phyloP scores from a whole-genome alignment of 2,888 invertebrate genomes.

The Orthosia gothica region DNA sequence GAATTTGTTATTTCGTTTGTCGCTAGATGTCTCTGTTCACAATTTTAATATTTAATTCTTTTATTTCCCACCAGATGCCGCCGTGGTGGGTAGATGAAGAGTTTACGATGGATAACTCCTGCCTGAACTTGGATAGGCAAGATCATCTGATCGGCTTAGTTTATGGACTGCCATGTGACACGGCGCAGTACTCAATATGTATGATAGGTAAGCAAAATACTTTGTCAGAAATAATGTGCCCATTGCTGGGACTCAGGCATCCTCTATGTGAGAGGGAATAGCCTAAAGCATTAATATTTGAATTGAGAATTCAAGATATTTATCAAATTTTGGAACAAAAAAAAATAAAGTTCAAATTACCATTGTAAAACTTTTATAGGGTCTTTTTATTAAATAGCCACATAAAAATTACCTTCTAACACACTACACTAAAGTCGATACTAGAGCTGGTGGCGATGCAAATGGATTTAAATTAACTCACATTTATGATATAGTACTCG shows the following conservation, averaged over 20 bases:
- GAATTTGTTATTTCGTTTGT: not conserved
- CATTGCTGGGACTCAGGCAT: too few relatives aligned
- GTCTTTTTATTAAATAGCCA: too few relatives aligned
- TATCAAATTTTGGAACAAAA: too few relatives aligned
- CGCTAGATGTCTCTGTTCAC: conserved; percentile 28
- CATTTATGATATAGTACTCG: too few relatives aligned
- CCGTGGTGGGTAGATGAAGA: conserved; percentile 88
- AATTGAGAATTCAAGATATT: too few relatives aligned
- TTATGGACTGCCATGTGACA: conserved; percentile 90
- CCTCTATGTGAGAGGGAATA: not conserved
- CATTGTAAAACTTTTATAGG: too few relatives aligned
- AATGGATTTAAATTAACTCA: too few relatives aligned
- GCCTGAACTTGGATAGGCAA: conserved; percentile 89
- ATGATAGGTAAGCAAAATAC: conserved; percentile 80
- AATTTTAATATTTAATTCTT: conserved; percentile 7
- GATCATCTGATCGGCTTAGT: conserved; percentile 87
- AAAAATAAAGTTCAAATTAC: too few relatives aligned
- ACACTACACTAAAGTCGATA: too few relatives aligned
- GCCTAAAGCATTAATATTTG: too few relatives aligned
- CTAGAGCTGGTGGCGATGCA: too few relatives aligned
- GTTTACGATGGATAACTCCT: conserved; percentile 83
- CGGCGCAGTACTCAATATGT: conserved; percentile 89
- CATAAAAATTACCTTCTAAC: too few relatives aligned
- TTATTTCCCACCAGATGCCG: conserved; percentile 77
- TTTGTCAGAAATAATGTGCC: not conserved